Percentiles rank a stretch among this genome's conserved stretches.
These are phyloP conservation scores for Molorchus minor DNA, from an alignment of 2,888 invertebrate genomes.

Conservation along the genomic window DNA sequence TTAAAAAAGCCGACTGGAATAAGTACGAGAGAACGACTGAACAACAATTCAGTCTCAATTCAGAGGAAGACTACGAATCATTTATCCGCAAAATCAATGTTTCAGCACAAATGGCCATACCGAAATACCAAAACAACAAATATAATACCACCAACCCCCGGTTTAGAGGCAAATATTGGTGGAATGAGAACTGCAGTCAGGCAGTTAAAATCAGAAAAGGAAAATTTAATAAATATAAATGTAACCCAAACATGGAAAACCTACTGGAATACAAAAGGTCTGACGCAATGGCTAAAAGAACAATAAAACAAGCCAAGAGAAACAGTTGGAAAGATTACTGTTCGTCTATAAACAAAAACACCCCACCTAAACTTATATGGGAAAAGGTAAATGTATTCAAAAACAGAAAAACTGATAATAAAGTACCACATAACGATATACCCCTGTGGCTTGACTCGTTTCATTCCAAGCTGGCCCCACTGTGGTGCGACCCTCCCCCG, in stretches of 20 bases:
- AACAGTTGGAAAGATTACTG: slow-evolving; percentile 20
- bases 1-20: slow-evolving; percentile 15
- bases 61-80: background rate
- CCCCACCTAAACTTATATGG: slow-evolving; percentile 15
- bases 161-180: slow-evolving; percentile 12
- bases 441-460: too few species aligned
- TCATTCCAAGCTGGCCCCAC: too few species aligned
- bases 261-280: slow-evolving; percentile 18
- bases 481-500: too few species aligned
- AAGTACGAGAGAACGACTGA: background rate
- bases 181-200: slow-evolving; percentile 2
- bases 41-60: background rate
- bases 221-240: background rate
- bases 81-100: background rate
- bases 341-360: slow-evolving; percentile 14
- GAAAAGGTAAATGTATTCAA: slow-evolving; percentile 15
- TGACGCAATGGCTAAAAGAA: slow-evolving; percentile 22
- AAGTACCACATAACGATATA: too few species aligned
- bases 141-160: background rate
- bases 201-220: slow-evolving; percentile 1
- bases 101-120: slow-evolving; percentile 5
- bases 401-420: slow-evolving; percentile 15
- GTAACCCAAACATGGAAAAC: slow-evolving; percentile 8
- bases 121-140: slow-evolving; percentile 5
- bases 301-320: slow-evolving; percentile 16